Evolutionary conservation across 2,113 vertebrate genomes (phyloP).

Genomic region (Excalfactoria chinensis): DNA sequence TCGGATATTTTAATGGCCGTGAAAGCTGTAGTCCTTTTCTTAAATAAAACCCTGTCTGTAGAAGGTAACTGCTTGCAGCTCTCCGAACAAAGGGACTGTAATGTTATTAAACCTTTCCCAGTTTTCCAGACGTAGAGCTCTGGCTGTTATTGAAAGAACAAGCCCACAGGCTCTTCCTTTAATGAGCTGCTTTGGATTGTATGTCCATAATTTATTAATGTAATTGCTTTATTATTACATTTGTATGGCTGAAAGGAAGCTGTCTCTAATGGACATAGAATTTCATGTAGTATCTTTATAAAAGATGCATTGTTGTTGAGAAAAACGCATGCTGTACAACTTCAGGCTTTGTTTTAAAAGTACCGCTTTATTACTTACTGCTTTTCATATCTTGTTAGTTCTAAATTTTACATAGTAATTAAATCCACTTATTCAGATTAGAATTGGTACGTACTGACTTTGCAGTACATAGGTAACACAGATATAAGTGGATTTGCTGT

Average conservation of each 20-base stretch:
- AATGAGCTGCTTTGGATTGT: slow-evolving; percentile 72
- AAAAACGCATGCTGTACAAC: slow-evolving; percentile 39
- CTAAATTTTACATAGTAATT: slow-evolving; percentile 42
- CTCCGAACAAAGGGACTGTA: slow-evolving; percentile 66
- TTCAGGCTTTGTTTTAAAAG: slow-evolving; percentile 53
- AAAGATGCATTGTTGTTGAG: slow-evolving; percentile 60
- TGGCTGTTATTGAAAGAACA: slow-evolving; percentile 71
- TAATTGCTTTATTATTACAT: slow-evolving; percentile 75
- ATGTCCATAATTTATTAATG: slow-evolving; percentile 75
- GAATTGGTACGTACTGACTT: neutral
- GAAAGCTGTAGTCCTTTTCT: slow-evolving; percentile 30
- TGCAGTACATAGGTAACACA: neutral
- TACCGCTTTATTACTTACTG: slow-evolving; percentile 23
- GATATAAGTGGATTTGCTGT: neutral
- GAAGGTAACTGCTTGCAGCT: slow-evolving; percentile 77
- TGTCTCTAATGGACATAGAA: slow-evolving; percentile 66
- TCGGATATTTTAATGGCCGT: slow-evolving; percentile 42
- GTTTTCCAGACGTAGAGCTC: slow-evolving; percentile 65
- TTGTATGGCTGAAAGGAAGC: slow-evolving; percentile 70
- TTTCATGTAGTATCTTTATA: slow-evolving; percentile 63
- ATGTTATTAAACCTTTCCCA: slow-evolving; percentile 74
- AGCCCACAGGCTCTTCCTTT: slow-evolving; percentile 73
- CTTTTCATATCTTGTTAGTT: slow-evolving; percentile 37
- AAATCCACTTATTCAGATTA: slow-evolving; percentile 9
- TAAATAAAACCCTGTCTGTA: slow-evolving; percentile 45